phyloP scores from a whole-genome alignment of 1,140 invertebrate species.

The Teleogryllus occipitalis region DNA sequence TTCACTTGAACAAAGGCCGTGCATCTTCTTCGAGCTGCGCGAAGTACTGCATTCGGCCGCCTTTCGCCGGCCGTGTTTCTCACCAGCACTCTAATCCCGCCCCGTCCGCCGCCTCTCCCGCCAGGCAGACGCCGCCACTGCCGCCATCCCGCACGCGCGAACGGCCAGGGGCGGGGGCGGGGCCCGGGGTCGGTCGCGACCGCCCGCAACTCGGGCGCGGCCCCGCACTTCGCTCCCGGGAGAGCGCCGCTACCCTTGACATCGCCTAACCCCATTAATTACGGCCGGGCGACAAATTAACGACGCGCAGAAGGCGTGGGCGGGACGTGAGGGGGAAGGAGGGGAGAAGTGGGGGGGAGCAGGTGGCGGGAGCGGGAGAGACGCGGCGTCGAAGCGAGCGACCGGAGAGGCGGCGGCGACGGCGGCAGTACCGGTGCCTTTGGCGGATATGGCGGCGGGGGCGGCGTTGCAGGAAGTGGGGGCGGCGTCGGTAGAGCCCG shows the following conservation, averaged over 20 bases:
- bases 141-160: no score
- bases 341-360: background rate
- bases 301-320: background rate
- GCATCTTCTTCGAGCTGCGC: no score
- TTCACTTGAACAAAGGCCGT: no score
- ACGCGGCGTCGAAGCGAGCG: background rate
- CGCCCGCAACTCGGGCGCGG: no score
- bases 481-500: background rate
- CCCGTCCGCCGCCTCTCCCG: no score
- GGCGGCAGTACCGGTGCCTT: background rate
- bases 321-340: background rate
- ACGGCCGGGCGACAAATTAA: conserved; percentile 16
- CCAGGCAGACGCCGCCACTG: no score
- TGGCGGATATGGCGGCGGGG: background rate
- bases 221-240: no score
- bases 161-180: no score
- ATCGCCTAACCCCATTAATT: conserved; percentile 16
- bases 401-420: background rate
- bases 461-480: background rate
- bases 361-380: background rate
- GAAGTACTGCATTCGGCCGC: no score
- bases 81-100: no score
- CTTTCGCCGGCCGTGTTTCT: no score
- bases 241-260: conserved; percentile 2
- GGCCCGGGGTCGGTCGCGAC: no score